Evolutionary conservation across 2,888 invertebrate genomes (phyloP), one percentile per base, ranked within the genome.

Genomic region (Petrolisthes cinctipes): DNA sequence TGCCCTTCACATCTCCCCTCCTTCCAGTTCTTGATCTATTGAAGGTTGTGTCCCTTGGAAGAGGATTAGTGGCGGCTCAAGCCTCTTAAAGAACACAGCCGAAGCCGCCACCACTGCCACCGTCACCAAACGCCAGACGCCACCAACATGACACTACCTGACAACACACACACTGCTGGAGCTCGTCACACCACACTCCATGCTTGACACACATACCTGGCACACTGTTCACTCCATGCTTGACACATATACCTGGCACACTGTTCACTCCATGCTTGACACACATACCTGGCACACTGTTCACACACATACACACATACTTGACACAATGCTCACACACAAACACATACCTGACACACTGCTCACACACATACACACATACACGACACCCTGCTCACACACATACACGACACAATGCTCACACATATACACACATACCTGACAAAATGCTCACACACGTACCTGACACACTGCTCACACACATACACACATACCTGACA

Each of bases 61-160:
- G 71, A 14, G 71, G 71, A 71, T 71, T 71, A 71, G 71, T n/a
- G 71, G 71, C n/a, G 71, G 20, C 71, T 71, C 20, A 17, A 20
- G 71, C 17, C 71, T 71, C 20, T n/a, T 71, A 71, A 37, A 71
- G 71, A 61, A 71, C 71, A 71, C 71, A 71, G 61, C 11, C 61
- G 11, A 61, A 61, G 71, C 71, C 20, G 71, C 71, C 71, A n/a
- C 71, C 71, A 71, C 71, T n/a, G 14, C 71, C 20, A 20, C 14
- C 71, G 20, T n/a, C 71, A n/a, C 14, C 20, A 6, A n/a, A 11
- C 71, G 20, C 71, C n/a, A n/a, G 6, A 9, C 17, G 1, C 9
- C 61, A 61, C 71, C 71, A 14, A 71, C 71, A 14, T 71, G 71
- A 71, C 71, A 71, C 14, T n/a, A n/a, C 4, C 71, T 11, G 17